These are phyloP conservation scores for Pollicipes pollicipes DNA, from an alignment of 1,140 invertebrate species.

Conservation along the genomic window DNA sequence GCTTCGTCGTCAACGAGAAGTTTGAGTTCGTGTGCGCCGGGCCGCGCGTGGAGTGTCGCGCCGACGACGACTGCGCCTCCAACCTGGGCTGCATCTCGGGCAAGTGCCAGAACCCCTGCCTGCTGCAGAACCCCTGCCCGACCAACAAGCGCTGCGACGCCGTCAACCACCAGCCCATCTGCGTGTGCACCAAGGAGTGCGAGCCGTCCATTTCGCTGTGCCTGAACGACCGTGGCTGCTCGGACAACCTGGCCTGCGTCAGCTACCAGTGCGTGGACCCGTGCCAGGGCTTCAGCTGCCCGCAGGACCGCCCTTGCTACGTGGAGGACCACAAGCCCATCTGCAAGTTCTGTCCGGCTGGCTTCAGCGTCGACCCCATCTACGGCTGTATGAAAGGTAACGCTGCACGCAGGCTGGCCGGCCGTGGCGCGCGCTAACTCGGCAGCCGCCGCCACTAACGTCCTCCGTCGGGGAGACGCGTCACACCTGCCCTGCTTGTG, in stretches of 20 bases:
- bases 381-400: constrained; percentile 88
- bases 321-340: constrained; percentile 80
- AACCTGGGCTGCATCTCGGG: constrained; percentile 62
- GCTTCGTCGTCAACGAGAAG: constrained; percentile 63
- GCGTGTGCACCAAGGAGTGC: constrained; percentile 70
- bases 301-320: constrained; percentile 62
- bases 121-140: constrained; percentile 35
- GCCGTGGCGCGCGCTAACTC: constrained; percentile 49
- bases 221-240: constrained; percentile 69
- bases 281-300: constrained; percentile 56
- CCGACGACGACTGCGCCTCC: constrained; percentile 62
- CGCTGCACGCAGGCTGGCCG: constrained; percentile 20
- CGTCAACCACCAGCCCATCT: constrained; percentile 61
- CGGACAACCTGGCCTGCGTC: constrained; percentile 58
- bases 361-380: constrained; percentile 68
- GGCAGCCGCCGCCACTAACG: constrained; percentile 41
- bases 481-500: neutral
- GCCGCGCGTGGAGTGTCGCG: constrained; percentile 41
- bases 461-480: too few relatives aligned
- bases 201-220: constrained; percentile 68
- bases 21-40: constrained; percentile 54
- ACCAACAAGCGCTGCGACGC: constrained; percentile 65
- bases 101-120: constrained; percentile 69
- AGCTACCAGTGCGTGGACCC: constrained; percentile 79
- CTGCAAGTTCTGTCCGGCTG: constrained; percentile 82